Evolutionary conservation across 2,113 vertebrate species (phyloP), one percentile per base, ranked within the genome.

Genomic region (Rhadina sibilatrix): DNA sequence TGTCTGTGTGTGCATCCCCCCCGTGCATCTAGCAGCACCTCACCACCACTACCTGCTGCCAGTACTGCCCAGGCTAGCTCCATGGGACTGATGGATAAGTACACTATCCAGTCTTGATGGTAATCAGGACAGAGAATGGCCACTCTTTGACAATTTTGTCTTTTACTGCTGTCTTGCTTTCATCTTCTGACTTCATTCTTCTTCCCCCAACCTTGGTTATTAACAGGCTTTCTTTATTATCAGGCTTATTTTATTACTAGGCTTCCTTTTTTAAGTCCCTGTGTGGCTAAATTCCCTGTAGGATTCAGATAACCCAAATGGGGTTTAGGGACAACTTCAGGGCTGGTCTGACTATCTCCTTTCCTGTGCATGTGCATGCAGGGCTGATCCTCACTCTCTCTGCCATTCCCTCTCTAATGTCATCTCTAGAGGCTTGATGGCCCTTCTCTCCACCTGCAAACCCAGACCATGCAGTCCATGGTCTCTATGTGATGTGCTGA

Each of bases 381-480:
- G 50, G 16, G n/a, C 25, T 80, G 54, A 20, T 68, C 35, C 15
- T 60, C 3, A 1, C 21, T 8, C n/a, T 64, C 17, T 59, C 63
- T 76, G 57, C 20, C 21, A 60, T 56, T 86, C 18, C 27, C 7
- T 35, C 37, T 40, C 49, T 28, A 47, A 40, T 24, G 25, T 27
- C 17, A 30, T 50, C 82, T 76, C 53, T 12, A 57, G 50, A 15
- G 4, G 24, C 74, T 56, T 74, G 61, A 15, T 63, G 25, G 81
- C 30, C 40, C n/a, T 49, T 4, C 1, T 78, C 54, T 56, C 35
- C 30, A 50, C 33, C 70, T 52, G 71, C 87, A 89, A 54, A 83
- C 23, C 33, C 76, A 83, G 61, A 16, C 44, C 2, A 0, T 7
- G 27, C 0, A 0, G n/a, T 1, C 1, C 19, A 3, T 2, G 1